Percentiles rank a stretch among this genome's conserved stretches.
Conservation (phyloP, 2,797 vertebrate species). For the Amblyopsis hoosieri region DNA sequence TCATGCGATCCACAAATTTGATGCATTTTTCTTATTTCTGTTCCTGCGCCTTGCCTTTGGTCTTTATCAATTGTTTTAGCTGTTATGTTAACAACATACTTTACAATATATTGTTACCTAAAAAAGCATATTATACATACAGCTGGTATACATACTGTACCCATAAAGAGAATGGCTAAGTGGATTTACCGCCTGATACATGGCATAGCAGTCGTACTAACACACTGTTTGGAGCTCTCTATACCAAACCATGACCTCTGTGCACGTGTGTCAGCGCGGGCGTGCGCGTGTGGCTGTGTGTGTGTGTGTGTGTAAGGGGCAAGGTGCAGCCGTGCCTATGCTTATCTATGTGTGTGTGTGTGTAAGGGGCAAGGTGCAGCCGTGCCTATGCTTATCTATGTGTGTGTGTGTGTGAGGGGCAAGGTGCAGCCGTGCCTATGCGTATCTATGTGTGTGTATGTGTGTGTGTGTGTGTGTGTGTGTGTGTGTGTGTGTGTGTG, state of each 20-base stretch:
- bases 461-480: slow-evolving; percentile 13
- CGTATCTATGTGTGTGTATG: neutral
- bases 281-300: slow-evolving; percentile 2
- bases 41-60: slow-evolving; percentile 10
- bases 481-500: slow-evolving; percentile 8
- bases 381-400: neutral
- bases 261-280: neutral
- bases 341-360: neutral
- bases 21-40: slow-evolving; percentile 26
- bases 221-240: no score
- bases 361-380: neutral
- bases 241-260: neutral
- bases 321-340: neutral
- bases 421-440: neutral
- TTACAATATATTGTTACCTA: slow-evolving; percentile 44
- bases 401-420: neutral
- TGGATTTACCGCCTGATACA: no score
- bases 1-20: slow-evolving; percentile 43
- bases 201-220: no score
- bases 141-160: slow-evolving; percentile 28
- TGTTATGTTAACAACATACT: neutral
- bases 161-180: no score
- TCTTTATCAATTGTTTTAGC: neutral
- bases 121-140: slow-evolving; percentile 43
- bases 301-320: neutral